These are phyloP conservation scores for Drosophila saltans DNA, from an alignment of 1,140 invertebrate genomes.

Conservation along the genomic window DNA sequence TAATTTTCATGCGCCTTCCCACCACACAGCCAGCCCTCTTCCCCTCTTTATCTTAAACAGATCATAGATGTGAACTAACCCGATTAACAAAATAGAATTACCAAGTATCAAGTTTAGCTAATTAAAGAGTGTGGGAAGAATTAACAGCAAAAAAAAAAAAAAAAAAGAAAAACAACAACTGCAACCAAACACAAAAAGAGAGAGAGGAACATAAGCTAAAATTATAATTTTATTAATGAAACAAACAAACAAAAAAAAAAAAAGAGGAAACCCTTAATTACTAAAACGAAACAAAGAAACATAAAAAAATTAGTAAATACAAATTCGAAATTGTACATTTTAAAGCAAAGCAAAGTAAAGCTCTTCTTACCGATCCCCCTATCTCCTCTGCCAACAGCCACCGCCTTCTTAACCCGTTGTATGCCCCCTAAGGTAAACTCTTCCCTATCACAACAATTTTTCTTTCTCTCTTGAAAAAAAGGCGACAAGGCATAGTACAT, in stretches of 20 bases:
- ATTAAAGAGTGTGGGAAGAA: conserved; percentile 67
- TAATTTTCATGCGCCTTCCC: conserved; percentile 63
- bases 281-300: conserved; percentile 62
- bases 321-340: conserved; percentile 80
- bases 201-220: conserved; percentile 60
- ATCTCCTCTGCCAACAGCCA: neutral
- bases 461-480: neutral
- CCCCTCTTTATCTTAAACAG: conserved; percentile 41
- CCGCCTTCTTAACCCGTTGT: neutral
- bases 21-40: conserved; percentile 32
- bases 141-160: conserved; percentile 50
- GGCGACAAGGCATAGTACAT: conserved; percentile 38
- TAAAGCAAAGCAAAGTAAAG: conserved; percentile 50
- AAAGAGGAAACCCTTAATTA: conserved; percentile 65
- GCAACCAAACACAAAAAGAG: conserved; percentile 53
- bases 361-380: conserved; percentile 16
- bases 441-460: neutral
- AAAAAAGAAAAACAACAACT: conserved; percentile 53
- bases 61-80: conserved; percentile 33
- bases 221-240: conserved; percentile 69
- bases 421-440: neutral
- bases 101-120: conserved; percentile 77
- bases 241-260: conserved; percentile 45
- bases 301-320: conserved; percentile 74
- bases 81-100: conserved; percentile 66